Evolutionary conservation across 2,797 vertebrate species (phyloP).

Genomic region (Lateolabrax maculatus): DNA sequence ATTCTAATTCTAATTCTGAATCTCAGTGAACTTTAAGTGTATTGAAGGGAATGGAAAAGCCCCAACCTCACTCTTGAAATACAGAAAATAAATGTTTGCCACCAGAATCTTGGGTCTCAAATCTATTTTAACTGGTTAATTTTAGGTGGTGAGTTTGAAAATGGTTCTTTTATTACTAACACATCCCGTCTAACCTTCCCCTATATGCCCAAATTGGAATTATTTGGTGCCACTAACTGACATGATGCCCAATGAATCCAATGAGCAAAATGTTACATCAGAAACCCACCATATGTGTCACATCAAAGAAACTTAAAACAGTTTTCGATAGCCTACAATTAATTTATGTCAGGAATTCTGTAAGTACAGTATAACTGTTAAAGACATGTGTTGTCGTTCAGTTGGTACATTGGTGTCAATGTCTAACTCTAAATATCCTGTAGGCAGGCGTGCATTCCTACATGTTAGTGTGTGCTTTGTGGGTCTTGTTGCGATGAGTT

Average conservation of each 20-base stretch:
- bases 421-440: not conserved
- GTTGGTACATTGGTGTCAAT: not conserved
- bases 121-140: not conserved
- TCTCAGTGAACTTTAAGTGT: not conserved
- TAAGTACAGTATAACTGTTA: not conserved
- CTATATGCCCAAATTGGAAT: not conserved
- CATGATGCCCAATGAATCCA: not conserved
- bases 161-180: not conserved
- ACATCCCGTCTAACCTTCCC: too few relatives aligned
- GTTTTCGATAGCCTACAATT: too few relatives aligned
- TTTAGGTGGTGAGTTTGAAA: not conserved
- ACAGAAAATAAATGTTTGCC: not conserved
- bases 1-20: too few relatives aligned
- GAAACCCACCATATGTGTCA: not conserved
- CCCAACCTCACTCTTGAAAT: not conserved
- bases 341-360: not conserved
- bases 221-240: not conserved
- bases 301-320: not conserved
- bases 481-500: slow-evolving; percentile 20
- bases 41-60: too few relatives aligned
- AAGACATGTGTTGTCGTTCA: not conserved
- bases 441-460: not conserved
- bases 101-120: not conserved
- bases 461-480: slow-evolving; percentile 11
- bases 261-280: not conserved